Percentiles rank a stretch among this genome's conserved stretches.
Conservation (phyloP, 2,797 vertebrate genomes). For the Coranthus polyacanthus region DNA sequence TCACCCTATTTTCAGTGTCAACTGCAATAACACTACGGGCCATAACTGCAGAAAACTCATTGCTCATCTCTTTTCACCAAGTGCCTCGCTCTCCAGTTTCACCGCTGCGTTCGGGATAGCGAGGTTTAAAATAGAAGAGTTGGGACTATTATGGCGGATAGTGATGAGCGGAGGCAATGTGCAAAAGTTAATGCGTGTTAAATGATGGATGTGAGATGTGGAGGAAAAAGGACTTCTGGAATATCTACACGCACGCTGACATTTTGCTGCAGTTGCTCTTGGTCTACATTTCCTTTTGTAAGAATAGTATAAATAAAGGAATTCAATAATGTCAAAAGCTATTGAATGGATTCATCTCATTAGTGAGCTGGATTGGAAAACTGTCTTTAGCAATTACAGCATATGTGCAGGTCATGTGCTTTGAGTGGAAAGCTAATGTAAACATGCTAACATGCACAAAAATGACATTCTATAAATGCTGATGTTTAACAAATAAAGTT, state of each 20-base stretch:
- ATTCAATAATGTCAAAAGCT: too few species aligned
- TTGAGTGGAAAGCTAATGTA: background rate
- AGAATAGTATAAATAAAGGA: too few species aligned
- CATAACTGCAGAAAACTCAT: slow-evolving; percentile 37
- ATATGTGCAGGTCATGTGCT: background rate
- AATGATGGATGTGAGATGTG: too few species aligned
- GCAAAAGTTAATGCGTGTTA: too few species aligned
- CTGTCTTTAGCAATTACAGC: too few species aligned
- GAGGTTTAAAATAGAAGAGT: slow-evolving; percentile 21
- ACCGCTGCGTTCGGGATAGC: background rate
- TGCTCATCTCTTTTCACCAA: slow-evolving; percentile 36
- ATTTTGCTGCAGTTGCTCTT: too few species aligned
- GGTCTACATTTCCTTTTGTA: too few species aligned
- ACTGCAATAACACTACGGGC: slow-evolving; percentile 28
- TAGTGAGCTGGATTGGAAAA: too few species aligned
- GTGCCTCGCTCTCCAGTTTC: slow-evolving; percentile 12
- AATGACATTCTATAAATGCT: too few species aligned
- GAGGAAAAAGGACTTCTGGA: too few species aligned
- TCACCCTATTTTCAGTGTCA: slow-evolving; percentile 43
- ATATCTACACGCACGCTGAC: too few species aligned
- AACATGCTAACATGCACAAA: slow-evolving; percentile 14
- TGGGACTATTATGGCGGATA: background rate
- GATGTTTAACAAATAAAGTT: background rate
- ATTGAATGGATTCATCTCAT: too few species aligned
- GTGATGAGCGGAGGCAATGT: slow-evolving; percentile 6